These are phyloP conservation scores for Plebejus argus DNA, from an alignment of 2,888 invertebrate species.

Conservation along the genomic window DNA sequence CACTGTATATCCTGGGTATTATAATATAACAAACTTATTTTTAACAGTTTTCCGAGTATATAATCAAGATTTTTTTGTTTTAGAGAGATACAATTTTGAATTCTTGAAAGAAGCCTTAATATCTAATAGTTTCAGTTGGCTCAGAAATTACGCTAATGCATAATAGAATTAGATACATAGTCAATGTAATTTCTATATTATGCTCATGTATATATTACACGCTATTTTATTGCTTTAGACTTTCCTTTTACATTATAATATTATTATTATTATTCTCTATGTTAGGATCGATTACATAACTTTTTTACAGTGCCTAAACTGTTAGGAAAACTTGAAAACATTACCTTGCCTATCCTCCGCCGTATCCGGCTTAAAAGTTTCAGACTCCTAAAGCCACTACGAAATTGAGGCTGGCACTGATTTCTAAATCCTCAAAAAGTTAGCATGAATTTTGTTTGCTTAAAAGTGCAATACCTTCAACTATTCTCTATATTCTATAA, in stretches of 20 bases:
- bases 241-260: not conserved
- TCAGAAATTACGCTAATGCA: no score
- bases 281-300: not conserved
- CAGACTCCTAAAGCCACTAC: not conserved
- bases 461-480: no score
- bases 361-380: not conserved
- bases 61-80: no score
- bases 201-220: not conserved
- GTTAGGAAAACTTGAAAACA: not conserved
- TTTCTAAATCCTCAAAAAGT: not conserved
- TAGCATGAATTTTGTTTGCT: no score
- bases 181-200: not conserved
- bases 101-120: no score
- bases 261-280: not conserved
- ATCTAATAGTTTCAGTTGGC: no score
- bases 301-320: not conserved
- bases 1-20: no score
- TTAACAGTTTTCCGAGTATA: no score
- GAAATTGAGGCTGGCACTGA: not conserved
- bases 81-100: no score
- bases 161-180: no score
- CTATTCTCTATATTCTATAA: no score
- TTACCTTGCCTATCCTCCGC: not conserved
- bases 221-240: not conserved
- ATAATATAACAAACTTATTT: no score